A percentile compares a stretch with the other conserved stretches of the same genome.
phyloP scores from a whole-genome alignment of 2,113 vertebrate genomes.

The Anthoscopus minutus region DNA sequence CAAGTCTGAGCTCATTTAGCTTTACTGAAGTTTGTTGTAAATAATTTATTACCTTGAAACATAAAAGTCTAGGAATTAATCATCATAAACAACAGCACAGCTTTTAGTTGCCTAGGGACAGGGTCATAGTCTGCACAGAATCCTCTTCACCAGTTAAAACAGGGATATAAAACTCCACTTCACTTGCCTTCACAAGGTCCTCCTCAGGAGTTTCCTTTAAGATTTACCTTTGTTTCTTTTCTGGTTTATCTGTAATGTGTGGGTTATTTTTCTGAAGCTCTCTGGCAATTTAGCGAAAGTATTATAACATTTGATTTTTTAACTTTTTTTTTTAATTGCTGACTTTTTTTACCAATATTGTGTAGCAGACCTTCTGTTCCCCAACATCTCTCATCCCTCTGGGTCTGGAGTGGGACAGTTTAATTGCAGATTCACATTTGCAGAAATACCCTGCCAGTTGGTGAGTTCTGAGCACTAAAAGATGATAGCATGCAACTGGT shows the following conservation, averaged over 20 bases:
- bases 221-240: neutral
- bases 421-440: neutral
- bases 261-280: neutral
- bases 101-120: slow-evolving; percentile 58
- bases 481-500: neutral
- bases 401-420: neutral
- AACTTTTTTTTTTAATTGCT: neutral
- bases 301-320: neutral
- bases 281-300: neutral
- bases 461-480: neutral
- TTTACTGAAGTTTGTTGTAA: slow-evolving; percentile 41
- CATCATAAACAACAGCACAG: slow-evolving; percentile 54
- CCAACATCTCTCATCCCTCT: neutral
- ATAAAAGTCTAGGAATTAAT: slow-evolving; percentile 49
- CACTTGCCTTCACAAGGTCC: neutral
- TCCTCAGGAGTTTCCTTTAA: neutral
- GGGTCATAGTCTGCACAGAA: slow-evolving; percentile 18
- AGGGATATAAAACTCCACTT: slow-evolving; percentile 2
- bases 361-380: neutral
- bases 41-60: slow-evolving; percentile 42
- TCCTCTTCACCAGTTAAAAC: slow-evolving; percentile 7
- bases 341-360: neutral
- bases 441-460: neutral
- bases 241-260: neutral
- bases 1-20: slow-evolving; percentile 8